Evolutionary conservation across 2,797 vertebrate species (phyloP).

Genomic region (Sparus aurata): DNA sequence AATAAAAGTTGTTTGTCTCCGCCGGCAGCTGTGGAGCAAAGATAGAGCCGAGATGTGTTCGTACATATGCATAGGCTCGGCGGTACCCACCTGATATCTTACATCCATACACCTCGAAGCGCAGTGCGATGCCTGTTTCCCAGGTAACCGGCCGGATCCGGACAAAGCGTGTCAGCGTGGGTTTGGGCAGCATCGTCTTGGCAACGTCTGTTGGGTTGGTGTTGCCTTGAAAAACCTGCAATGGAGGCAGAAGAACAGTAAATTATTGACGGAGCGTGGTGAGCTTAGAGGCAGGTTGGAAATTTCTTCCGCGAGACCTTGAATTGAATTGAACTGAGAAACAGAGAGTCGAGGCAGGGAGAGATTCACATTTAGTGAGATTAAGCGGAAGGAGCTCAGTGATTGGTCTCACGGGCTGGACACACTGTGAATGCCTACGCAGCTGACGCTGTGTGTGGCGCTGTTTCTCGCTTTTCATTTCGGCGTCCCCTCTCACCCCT

Average conservation of each 20-base stretch:
- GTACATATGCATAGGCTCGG: not conserved
- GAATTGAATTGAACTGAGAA: conserved; percentile 33
- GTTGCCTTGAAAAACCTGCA: conserved; percentile 95
- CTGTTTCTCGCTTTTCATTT: no score
- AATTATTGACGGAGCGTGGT: conserved; percentile 64
- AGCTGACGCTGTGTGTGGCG: no score
- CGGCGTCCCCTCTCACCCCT: no score
- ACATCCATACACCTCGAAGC: conserved; percentile 99
- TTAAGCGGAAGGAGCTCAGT: not conserved
- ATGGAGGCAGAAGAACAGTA: conserved; percentile 34
- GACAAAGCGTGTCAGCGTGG: conserved; percentile 93
- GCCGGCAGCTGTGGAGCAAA: not conserved
- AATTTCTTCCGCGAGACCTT: conserved; percentile 43
- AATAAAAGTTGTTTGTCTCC: not conserved
- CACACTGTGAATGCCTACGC: no score
- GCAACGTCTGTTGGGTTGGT: conserved; percentile 92
- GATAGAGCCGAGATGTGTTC: conserved; percentile 4
- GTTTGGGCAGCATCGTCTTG: conserved; percentile 92
- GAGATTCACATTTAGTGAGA: conserved; percentile 7
- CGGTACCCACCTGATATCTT: conserved; percentile 94
- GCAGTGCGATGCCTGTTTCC: conserved; percentile 96
- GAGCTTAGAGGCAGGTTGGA: conserved; percentile 30
- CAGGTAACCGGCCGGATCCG: conserved; percentile 92
- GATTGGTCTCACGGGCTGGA: not conserved
- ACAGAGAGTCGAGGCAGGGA: conserved; percentile 3